A percentile compares a stretch with the other conserved stretches of the same genome.
These are phyloP conservation scores for Protonemura montana DNA, from an alignment of 2,888 invertebrate species.

Conservation along the genomic window DNA sequence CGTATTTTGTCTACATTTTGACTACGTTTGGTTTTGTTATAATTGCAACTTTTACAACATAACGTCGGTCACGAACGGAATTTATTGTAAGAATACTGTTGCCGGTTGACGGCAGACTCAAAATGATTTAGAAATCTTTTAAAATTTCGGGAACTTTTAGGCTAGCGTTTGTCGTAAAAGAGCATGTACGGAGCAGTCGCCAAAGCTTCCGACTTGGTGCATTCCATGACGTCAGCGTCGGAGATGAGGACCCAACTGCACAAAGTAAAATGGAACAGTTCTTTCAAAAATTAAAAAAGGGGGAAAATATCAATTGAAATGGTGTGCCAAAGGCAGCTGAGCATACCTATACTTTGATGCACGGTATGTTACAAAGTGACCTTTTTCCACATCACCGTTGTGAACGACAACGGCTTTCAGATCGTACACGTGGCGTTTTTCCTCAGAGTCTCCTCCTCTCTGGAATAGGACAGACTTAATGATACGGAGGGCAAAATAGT, in stretches of 20 bases:
- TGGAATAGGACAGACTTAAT: neutral
- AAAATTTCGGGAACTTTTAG: neutral
- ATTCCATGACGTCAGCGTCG: conserved; percentile 71
- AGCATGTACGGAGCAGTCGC: conserved; percentile 89
- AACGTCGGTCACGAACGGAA: too few species aligned
- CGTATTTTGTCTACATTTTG: too few species aligned
- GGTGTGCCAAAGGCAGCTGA: too few species aligned
- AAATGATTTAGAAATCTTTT: too few species aligned
- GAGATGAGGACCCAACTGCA: conserved; percentile 48
- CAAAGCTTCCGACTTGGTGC: conserved; percentile 81
- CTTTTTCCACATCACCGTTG: conserved; percentile 86
- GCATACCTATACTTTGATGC: conserved; percentile 56
- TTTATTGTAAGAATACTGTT: too few species aligned
- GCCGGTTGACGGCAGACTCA: too few species aligned
- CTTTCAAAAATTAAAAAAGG: too few species aligned
- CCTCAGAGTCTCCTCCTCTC: conserved; percentile 54
- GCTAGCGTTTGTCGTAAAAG: conserved; percentile 69
- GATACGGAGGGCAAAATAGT: too few species aligned
- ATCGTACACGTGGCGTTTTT: conserved; percentile 71
- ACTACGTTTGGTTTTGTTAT: too few species aligned
- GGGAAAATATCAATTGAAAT: too few species aligned
- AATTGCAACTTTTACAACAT: too few species aligned
- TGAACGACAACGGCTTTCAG: conserved; percentile 89
- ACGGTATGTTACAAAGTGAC: conserved; percentile 94
- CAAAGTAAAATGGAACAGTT: too few species aligned